Evolutionary conservation across 92 coral and sea anemone species (phyloP).

Genomic region (Porites cylindrica): DNA sequence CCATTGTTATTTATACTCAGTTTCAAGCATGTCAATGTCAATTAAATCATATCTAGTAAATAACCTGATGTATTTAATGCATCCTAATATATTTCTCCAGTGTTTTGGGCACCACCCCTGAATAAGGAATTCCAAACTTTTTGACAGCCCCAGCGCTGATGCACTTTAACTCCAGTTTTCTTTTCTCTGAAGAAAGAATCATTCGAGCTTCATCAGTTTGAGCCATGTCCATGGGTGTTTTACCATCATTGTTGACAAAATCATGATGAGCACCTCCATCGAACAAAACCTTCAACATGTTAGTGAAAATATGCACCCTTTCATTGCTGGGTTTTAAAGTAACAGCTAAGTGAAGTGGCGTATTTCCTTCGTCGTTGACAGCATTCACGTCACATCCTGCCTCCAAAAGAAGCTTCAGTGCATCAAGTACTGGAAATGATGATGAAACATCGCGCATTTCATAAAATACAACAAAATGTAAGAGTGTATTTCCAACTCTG

Average conservation of each 20-base stretch:
- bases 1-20: too few species aligned
- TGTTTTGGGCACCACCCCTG: conserved; percentile 68
- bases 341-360: not conserved
- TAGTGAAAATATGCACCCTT: conserved; percentile 21
- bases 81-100: conserved; percentile 28
- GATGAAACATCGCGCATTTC: too few species aligned
- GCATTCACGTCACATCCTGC: not conserved
- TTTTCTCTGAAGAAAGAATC: conserved; percentile 39
- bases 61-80: too few species aligned
- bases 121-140: conserved; percentile 43
- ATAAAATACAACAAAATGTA: conserved; percentile 47
- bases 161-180: conserved; percentile 61
- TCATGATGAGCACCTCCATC: conserved; percentile 63
- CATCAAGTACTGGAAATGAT: conserved; percentile 44
- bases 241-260: conserved; percentile 50
- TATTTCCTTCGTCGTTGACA: not conserved
- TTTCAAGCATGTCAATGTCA: too few species aligned
- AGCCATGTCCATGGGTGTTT: conserved; percentile 63
- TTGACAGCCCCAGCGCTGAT: conserved; percentile 69
- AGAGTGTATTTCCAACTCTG: conserved; percentile 43
- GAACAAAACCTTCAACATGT: conserved; percentile 49
- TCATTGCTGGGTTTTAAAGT: not conserved
- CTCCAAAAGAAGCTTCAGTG: conserved; percentile 53
- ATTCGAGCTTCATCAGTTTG: conserved; percentile 48
- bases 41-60: too few species aligned